Percentiles rank a stretch among this genome's conserved stretches.
These are phyloP conservation scores for Prosapia bicincta DNA, from an alignment of 2,888 invertebrate genomes.

Conservation along the genomic window DNA sequence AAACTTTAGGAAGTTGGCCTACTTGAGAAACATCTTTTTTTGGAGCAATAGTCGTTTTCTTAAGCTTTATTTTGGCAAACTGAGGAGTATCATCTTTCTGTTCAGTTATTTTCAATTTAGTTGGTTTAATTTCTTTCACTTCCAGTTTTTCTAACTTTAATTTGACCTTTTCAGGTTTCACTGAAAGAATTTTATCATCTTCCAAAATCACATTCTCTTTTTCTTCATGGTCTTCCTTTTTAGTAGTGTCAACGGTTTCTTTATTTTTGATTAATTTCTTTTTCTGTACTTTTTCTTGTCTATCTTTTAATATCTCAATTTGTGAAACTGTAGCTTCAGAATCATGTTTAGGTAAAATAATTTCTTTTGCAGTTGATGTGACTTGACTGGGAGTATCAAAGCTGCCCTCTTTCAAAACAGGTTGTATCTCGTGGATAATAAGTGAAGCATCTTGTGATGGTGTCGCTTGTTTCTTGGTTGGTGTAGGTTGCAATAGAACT, in stretches of 20 bases:
- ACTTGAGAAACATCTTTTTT: conserved; percentile 44
- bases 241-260: not conserved
- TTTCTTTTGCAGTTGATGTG: not conserved
- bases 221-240: not conserved
- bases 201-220: not conserved
- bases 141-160: conserved; percentile 56
- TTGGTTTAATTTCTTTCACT: conserved; percentile 53
- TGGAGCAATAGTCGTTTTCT: conserved; percentile 50
- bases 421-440: not conserved
- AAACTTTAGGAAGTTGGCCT: conserved; percentile 47
- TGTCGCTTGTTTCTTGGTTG: not conserved
- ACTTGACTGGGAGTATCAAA: not conserved
- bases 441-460: not conserved
- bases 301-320: not conserved
- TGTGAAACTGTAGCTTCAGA: not conserved
- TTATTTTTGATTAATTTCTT: conserved; percentile 19
- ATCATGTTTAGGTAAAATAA: not conserved
- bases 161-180: conserved; percentile 22
- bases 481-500: not conserved
- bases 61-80: conserved; percentile 65
- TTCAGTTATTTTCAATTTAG: conserved; percentile 51
- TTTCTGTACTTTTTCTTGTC: not conserved
- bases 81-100: conserved; percentile 59
- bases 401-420: not conserved
- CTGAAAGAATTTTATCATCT: too few relatives aligned